These are phyloP conservation scores for Drosophila recens DNA, from an alignment of 2,888 invertebrate genomes.

Conservation along the genomic window DNA sequence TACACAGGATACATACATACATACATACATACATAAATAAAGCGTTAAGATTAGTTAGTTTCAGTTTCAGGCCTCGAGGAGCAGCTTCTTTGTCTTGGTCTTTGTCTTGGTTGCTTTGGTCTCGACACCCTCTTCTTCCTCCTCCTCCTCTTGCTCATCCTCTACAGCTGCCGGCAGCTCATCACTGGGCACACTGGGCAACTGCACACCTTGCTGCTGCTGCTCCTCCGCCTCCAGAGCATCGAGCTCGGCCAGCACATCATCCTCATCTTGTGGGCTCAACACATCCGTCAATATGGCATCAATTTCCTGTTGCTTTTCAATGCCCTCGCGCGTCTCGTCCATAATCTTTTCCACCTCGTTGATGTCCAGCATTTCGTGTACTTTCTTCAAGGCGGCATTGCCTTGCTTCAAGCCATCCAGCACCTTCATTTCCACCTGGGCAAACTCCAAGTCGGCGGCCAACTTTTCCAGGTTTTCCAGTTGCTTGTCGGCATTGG, in stretches of 20 bases:
- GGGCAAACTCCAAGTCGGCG: conserved; percentile 97
- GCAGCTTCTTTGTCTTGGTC: conserved; percentile 65
- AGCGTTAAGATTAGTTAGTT: conserved; percentile 30
- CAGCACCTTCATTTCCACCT: conserved; percentile 95
- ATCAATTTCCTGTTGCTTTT: conserved; percentile 97
- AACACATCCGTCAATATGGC: conserved; percentile 91
- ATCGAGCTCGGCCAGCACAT: conserved; percentile 94
- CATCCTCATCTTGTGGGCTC: conserved; percentile 94
- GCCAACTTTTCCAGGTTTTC: conserved; percentile 95
- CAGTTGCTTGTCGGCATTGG: conserved; percentile 94
- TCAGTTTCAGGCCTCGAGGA: conserved; percentile 79
- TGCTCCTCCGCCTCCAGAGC: conserved; percentile 88
- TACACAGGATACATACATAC: conserved; percentile 44
- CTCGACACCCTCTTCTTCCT: conserved; percentile 76
- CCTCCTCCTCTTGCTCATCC: conserved; percentile 38
- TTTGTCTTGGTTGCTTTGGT: conserved; percentile 62
- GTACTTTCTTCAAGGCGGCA: conserved; percentile 95
- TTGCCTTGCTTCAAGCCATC: conserved; percentile 97
- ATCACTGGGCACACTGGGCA: conserved; percentile 84
- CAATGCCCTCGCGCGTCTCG: conserved; percentile 96
- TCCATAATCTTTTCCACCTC: conserved; percentile 98
- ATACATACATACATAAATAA: conserved; percentile 34
- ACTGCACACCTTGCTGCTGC: conserved; percentile 59
- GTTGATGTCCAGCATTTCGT: conserved; percentile 94
- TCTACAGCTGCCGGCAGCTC: conserved; percentile 79